phyloP scores from a whole-genome alignment of 2,888 invertebrate genomes.

The Ophioninae sp. region DNA sequence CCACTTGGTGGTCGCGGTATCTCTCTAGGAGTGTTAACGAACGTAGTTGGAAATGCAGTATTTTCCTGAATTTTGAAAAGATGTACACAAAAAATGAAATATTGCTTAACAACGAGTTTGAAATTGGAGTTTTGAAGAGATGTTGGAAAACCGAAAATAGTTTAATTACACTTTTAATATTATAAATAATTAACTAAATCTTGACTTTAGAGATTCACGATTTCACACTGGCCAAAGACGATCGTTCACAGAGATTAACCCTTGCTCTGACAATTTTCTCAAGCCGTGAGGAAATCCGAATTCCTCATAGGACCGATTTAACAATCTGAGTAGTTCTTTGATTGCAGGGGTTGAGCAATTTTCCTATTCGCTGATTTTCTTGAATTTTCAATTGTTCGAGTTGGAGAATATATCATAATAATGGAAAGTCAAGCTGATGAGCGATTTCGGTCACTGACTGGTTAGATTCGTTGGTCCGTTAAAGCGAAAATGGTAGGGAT shows the following conservation, averaged over 20 bases:
- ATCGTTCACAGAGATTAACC: not conserved
- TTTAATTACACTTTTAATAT: too few species aligned
- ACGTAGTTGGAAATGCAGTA: too few species aligned
- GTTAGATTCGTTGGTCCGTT: slow-evolving; percentile 32
- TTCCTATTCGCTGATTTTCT: slow-evolving; percentile 21
- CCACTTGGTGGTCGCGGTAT: too few species aligned
- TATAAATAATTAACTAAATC: too few species aligned
- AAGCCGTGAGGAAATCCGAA: not conserved
- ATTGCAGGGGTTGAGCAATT: slow-evolving; percentile 25
- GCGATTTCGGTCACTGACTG: slow-evolving; percentile 27
- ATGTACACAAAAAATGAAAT: too few species aligned
- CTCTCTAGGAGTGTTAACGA: too few species aligned
- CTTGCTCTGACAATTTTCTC: not conserved
- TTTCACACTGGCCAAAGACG: not conserved
- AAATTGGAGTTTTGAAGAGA: too few species aligned
- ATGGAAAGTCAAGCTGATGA: slow-evolving; percentile 21
- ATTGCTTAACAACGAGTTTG: too few species aligned
- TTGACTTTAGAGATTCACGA: too few species aligned
- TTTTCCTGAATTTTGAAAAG: too few species aligned
- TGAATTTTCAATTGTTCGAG: not conserved
- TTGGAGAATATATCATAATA: not conserved
- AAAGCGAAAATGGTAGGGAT: not conserved
- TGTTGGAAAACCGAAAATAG: too few species aligned
- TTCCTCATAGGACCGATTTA: slow-evolving; percentile 20
- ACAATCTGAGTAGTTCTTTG: slow-evolving; percentile 4